Conservation (phyloP, 2,888 invertebrate genomes). For the Leptinotarsa rubiginosa region DNA sequence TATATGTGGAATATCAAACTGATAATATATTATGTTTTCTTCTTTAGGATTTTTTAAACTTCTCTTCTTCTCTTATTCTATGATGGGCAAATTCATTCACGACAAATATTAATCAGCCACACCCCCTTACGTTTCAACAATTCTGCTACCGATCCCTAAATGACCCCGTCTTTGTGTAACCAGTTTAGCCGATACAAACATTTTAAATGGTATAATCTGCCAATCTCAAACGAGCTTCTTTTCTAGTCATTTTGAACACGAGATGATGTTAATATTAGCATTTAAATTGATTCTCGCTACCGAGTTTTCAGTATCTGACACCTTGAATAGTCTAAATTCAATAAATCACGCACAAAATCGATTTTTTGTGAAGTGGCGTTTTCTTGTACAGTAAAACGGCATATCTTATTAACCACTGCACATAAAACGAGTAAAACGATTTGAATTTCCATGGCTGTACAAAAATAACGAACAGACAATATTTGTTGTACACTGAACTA, state of each 20-base stretch:
- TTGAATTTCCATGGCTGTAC: constrained; percentile 20
- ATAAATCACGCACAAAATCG: constrained; percentile 43
- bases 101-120: neutral
- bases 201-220: constrained; percentile 42
- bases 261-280: constrained; percentile 47
- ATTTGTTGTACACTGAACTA: neutral
- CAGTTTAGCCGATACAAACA: constrained; percentile 30
- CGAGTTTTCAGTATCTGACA: constrained; percentile 43
- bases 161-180: constrained; percentile 23
- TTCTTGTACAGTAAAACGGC: constrained; percentile 4
- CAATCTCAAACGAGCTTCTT: constrained; percentile 41
- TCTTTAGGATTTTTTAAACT: no score
- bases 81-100: neutral
- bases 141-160: neutral
- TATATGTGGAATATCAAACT: no score
- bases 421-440: constrained; percentile 19
- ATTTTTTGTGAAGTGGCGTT: constrained; percentile 22
- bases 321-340: constrained; percentile 32
- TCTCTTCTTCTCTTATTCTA: no score
- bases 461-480: neutral
- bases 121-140: no score
- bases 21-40: no score
- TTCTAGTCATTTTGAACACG: constrained; percentile 36
- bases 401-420: neutral
- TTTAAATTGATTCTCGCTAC: constrained; percentile 49